Conservation (phyloP, 2,113 vertebrate genomes). For the Bubo scandiacus region DNA sequence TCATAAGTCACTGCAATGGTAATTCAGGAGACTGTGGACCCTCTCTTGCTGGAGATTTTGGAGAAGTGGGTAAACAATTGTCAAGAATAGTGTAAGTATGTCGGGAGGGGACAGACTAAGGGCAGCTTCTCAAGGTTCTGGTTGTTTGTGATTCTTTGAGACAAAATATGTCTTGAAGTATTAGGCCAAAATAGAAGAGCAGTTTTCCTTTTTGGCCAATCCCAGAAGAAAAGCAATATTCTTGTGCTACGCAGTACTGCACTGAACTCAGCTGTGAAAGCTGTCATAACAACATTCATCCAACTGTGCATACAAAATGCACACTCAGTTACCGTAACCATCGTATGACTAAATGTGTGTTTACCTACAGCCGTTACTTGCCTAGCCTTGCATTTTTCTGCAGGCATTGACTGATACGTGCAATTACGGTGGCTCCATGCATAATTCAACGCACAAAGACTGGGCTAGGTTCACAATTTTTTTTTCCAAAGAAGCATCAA, state of each 20-base stretch:
- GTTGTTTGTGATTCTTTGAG: not conserved
- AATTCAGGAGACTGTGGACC: not conserved
- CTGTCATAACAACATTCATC: conserved; percentile 1
- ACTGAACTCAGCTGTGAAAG: conserved; percentile 12
- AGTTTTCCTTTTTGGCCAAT: not conserved
- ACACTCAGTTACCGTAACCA: not conserved
- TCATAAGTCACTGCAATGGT: not conserved
- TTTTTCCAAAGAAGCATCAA: conserved; percentile 23
- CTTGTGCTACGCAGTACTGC: not conserved
- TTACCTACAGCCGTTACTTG: conserved; percentile 19
- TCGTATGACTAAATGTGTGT: not conserved
- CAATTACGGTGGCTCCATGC: conserved; percentile 27
- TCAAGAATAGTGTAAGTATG: not conserved
- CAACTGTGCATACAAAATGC: conserved; percentile 10
- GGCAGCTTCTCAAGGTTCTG: not conserved
- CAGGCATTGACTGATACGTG: conserved; percentile 40
- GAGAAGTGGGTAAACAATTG: not conserved
- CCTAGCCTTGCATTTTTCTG: conserved; percentile 22
- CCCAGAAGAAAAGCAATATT: not conserved
- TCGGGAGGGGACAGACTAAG: not conserved
- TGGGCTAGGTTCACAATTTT: not conserved
- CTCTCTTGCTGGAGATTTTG: not conserved
- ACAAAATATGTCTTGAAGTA: not conserved
- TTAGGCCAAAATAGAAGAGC: not conserved
- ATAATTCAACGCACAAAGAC: conserved; percentile 38